These are phyloP conservation scores for Xenopus laevis DNA, from an alignment of 2,113 vertebrate genomes.

Conservation along the genomic window DNA sequence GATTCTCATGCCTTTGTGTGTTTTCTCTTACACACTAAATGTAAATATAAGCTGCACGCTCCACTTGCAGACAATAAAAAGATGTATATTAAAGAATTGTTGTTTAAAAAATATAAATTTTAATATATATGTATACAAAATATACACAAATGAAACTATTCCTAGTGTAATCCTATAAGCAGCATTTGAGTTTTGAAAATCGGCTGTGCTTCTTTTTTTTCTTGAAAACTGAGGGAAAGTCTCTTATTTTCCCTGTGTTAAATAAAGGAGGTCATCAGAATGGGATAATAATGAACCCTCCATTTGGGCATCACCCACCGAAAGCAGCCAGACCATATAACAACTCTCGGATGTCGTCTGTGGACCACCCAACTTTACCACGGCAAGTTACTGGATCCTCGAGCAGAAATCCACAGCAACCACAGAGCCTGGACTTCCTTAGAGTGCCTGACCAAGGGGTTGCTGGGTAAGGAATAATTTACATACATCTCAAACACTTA, in stretches of 20 bases:
- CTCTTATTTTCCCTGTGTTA: neutral
- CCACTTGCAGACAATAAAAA: too few relatives aligned
- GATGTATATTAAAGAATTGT: too few relatives aligned
- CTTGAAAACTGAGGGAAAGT: neutral
- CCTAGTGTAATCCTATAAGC: too few relatives aligned
- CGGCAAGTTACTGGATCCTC: slow-evolving; percentile 61
- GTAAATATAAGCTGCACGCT: too few relatives aligned
- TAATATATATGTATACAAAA: too few relatives aligned
- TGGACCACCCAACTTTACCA: slow-evolving; percentile 75
- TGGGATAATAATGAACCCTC: slow-evolving; percentile 68
- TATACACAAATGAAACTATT: too few relatives aligned
- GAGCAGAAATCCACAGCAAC: slow-evolving; percentile 66
- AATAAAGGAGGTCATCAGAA: slow-evolving; percentile 80
- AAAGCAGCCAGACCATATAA: slow-evolving; percentile 55
- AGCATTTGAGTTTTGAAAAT: too few relatives aligned
- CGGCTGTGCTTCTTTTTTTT: neutral
- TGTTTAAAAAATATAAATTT: too few relatives aligned
- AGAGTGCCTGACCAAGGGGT: slow-evolving; percentile 92
- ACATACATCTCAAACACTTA: too few relatives aligned
- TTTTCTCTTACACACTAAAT: too few relatives aligned
- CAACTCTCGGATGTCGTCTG: slow-evolving; percentile 62
- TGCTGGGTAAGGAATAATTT: slow-evolving; percentile 87
- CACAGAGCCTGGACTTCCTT: slow-evolving; percentile 85
- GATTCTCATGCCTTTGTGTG: neutral
- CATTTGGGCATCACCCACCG: slow-evolving; percentile 62